Percentiles rank a stretch among this genome's conserved stretches.
phyloP scores from a whole-genome alignment of 2,113 vertebrate genomes.

The Dicrurus megarhynchus region DNA sequence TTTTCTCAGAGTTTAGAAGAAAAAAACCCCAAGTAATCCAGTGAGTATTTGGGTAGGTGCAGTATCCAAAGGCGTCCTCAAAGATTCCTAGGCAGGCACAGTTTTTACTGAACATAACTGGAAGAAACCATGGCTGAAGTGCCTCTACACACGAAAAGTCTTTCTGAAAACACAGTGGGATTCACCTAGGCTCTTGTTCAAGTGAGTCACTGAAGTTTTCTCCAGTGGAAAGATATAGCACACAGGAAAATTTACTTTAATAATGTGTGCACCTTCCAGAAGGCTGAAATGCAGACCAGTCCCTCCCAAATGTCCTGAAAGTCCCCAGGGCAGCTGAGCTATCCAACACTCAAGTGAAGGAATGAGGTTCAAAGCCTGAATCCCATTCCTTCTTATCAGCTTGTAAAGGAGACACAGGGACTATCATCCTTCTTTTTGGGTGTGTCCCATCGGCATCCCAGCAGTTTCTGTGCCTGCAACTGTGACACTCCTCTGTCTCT shows the following conservation, averaged over 20 bases:
- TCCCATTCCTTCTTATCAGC: neutral
- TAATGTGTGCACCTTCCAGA: rapidly evolving
- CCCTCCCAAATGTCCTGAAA: neutral
- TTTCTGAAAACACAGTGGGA: neutral
- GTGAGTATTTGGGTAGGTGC: neutral
- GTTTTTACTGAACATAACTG: neutral
- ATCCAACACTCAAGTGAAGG: rapidly evolving
- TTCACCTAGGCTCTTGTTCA: neutral
- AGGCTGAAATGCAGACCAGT: neutral
- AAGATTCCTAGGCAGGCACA: neutral
- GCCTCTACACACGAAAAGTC: neutral
- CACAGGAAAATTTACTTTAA: neutral
- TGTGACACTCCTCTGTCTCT: neutral
- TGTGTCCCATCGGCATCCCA: neutral
- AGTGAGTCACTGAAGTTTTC: neutral
- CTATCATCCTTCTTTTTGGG: neutral
- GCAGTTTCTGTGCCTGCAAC: neutral
- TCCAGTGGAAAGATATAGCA: neutral
- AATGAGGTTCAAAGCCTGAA: neutral
- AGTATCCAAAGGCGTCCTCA: neutral
- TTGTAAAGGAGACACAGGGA: neutral
- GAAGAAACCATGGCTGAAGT: neutral
- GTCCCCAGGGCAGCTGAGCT: neutral
- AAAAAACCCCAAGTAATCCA: neutral
- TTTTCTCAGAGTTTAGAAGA: neutral